These are phyloP conservation scores for Chrosomus eos DNA, from an alignment of 2,797 vertebrate genomes.

Conservation along the genomic window DNA sequence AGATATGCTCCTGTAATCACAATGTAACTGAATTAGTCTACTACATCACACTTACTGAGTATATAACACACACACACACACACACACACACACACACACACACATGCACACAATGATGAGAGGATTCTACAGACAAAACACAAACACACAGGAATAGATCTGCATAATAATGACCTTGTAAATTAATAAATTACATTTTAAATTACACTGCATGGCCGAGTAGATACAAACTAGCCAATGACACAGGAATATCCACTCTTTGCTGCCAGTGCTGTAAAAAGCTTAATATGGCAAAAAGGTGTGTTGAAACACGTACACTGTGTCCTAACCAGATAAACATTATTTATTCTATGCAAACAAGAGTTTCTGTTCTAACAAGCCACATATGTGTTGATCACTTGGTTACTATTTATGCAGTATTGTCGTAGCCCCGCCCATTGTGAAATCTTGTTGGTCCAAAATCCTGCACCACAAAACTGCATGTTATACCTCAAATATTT, in stretches of 20 bases:
- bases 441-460: not conserved
- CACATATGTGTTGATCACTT: not conserved
- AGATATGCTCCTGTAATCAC: slow-evolving; percentile 52
- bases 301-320: not conserved
- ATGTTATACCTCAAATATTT: not conserved
- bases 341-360: not conserved
- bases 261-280: not conserved
- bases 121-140: slow-evolving; percentile 5
- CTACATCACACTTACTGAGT: slow-evolving; percentile 40
- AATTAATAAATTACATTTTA: slow-evolving; percentile 32
- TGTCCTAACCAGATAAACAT: not conserved
- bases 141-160: slow-evolving; percentile 8
- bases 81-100: slow-evolving; percentile 2
- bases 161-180: slow-evolving; percentile 38
- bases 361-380: not conserved
- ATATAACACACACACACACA: slow-evolving; percentile 3
- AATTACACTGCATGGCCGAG: slow-evolving; percentile 20
- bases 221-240: slow-evolving; percentile 15
- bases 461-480: not conserved
- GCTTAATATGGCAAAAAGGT: not conserved
- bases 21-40: slow-evolving; percentile 49
- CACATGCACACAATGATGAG: not conserved
- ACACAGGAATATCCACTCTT: not conserved
- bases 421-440: not conserved
- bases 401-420: not conserved